Evolutionary conservation across 2,888 invertebrate genomes (phyloP), one percentile per base, ranked within the genome.

Genomic region (Diarsia mendica): DNA sequence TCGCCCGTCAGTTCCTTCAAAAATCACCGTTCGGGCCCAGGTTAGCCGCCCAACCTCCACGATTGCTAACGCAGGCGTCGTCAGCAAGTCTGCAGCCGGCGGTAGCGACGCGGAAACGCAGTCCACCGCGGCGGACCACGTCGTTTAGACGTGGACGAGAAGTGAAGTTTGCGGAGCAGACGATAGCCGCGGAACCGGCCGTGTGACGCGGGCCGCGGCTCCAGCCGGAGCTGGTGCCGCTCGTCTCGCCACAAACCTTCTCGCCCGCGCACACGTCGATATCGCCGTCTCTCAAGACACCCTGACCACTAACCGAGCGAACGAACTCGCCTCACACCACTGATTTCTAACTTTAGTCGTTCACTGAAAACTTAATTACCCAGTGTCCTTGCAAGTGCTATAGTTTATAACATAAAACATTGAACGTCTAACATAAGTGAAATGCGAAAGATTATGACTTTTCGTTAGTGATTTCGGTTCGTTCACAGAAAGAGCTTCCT

Each of bases 1-100:
- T 97, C 67, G 98, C 98, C 48, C 97, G 97, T 77, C 98, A 98
- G 93, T 98, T 98, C 91, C 97, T 98, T 28, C 96, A 97, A 39
- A 97, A 97, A 82, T 98, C 98, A 66, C 98, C 98, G 72, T 98
- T 98, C 94, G 92, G 93, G 44, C 94, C 58, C 28, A 58, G 94
- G 44, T 86, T 88, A 77, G 85, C 89, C 66, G 85, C 89, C 66
- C 91, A 91, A 73, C 92, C 94, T 15, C 92, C 94, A 46, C 92
- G 94, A 70, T 89, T 95, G 75, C 78, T 94, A 71, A 86, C 96
- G 60, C 96, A 96, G 87, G 92, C 94, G 48, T 96, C 96, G 33
- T 96, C 96, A 1, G 95, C 96, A 58, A 96, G 96, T 84, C 88
- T 97, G 87, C 96, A 96, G 87, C 94, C 96, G 28, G 67, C 88